Evolutionary conservation across 1,140 invertebrate species (phyloP).

Genomic region (Muscidifurax raptorellus): DNA sequence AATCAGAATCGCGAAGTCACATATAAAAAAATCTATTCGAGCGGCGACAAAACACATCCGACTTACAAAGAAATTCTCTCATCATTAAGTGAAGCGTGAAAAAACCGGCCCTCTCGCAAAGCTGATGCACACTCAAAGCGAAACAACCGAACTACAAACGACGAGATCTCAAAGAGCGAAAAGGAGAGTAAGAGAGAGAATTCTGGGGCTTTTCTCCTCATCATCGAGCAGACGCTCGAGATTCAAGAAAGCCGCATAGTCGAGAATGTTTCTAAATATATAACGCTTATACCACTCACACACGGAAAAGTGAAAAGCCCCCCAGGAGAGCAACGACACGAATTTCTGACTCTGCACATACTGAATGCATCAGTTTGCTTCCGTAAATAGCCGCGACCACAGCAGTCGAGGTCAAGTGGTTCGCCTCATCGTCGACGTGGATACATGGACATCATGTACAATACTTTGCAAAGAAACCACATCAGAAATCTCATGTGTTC

Average conservation of each 20-base stretch:
- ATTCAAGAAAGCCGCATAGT: not conserved
- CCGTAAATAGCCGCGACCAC: slow-evolving; percentile 32
- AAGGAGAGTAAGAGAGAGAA: not conserved
- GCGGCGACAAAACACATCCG: too few relatives aligned
- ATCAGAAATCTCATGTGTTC: too few relatives aligned
- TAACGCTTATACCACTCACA: not conserved
- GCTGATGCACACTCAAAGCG: not conserved
- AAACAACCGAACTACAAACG: not conserved
- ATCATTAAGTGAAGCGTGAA: too few relatives aligned
- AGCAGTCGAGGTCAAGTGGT: slow-evolving; percentile 39
- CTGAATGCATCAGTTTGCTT: not conserved
- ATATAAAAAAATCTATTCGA: too few relatives aligned
- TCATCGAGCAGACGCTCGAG: not conserved
- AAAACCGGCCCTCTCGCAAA: not conserved
- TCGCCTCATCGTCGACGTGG: not conserved
- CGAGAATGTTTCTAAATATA: slow-evolving; percentile 16
- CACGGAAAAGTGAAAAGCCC: slow-evolving; percentile 21
- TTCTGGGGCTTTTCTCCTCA: not conserved
- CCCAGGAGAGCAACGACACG: slow-evolving; percentile 6
- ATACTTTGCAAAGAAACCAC: not conserved
- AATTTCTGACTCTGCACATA: not conserved
- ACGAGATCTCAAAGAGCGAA: not conserved
- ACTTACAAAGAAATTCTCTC: too few relatives aligned
- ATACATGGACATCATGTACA: not conserved
- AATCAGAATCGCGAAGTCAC: too few relatives aligned